Base-by-base conservation (phyloP, 2,888 invertebrate species). In the Congeria kusceri region DNA sequence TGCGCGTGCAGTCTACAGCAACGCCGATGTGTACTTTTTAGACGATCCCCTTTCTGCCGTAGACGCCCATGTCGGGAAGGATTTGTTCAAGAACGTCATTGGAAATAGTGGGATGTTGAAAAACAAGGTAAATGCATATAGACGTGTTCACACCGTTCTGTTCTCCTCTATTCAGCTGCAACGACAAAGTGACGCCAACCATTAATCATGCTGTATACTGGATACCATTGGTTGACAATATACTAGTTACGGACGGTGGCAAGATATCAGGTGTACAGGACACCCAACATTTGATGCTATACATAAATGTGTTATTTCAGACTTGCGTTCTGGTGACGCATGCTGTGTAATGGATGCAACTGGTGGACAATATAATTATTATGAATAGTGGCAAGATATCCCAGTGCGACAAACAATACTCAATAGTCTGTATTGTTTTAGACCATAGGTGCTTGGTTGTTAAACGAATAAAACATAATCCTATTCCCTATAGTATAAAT, bases 161-260 rank as follows among this genome's bases (percentile, higher is more conserved):
- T n/a, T n/a, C n/a, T n/a, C n/a, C n/a, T n/a, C n/a, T n/a, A n/a
- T n/a, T n/a, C n/a, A n/a, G n/a, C n/a, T n/a, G n/a, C n/a, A n/a
- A n/a, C n/a, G n/a, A n/a, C n/a, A n/a, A n/a, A n/a, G n/a, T n/a
- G n/a, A n/a, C n/a, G n/a, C n/a, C n/a, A n/a, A n/a, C n/a, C n/a
- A n/a, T n/a, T n/a, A n/a, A n/a, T n/a, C 99, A 99, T 93, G 97
- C 97, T 85, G 96, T 99, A 70, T 97, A 98, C 9, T 98, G 97
- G 94, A 95, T 99, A 87, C 96, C 98, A 0, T 96, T 97, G 90
- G 97, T 97, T 1, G 97, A 99, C 94, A 95, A 96, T 89, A 97
- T 99, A 83, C 94, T 98, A 83, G 99, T 99, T 5, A 93, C 99
- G 91, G 96, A 96, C 44, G 95, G 96, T 89, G 99, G 99, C 0